phyloP scores from a whole-genome alignment of 2,113 vertebrate genomes.

The Forbesichthys agassizii region DNA sequence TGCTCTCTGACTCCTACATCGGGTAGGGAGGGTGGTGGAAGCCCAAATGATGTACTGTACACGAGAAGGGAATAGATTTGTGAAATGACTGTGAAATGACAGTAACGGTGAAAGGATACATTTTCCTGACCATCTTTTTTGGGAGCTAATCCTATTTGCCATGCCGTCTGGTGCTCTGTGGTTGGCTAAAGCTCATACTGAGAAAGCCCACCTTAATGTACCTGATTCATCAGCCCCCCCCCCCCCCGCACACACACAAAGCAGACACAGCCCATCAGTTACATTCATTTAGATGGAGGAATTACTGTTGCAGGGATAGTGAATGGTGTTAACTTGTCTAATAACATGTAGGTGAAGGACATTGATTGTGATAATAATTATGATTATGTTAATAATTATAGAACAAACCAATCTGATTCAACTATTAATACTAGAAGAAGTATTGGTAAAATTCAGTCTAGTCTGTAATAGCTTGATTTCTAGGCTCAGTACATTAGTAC shows the following conservation, averaged over 20 bases:
- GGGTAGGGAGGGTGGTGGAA: neutral
- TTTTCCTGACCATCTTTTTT: slow-evolving; percentile 21
- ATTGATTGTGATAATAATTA: too few relatives aligned
- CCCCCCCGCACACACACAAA: neutral
- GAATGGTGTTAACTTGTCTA: too few relatives aligned
- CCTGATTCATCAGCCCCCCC: slow-evolving; percentile 26
- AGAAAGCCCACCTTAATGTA: slow-evolving; percentile 31
- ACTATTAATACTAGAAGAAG: too few relatives aligned
- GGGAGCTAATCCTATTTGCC: slow-evolving; percentile 22
- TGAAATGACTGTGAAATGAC: neutral
- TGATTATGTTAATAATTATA: too few relatives aligned
- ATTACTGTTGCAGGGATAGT: too few relatives aligned
- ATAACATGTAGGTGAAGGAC: too few relatives aligned
- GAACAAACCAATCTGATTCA: too few relatives aligned
- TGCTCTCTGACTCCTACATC: slow-evolving; percentile 20
- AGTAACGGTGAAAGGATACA: neutral
- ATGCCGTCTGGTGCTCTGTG: slow-evolving; percentile 27
- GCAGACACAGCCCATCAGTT: too few relatives aligned
- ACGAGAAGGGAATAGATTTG: neutral
- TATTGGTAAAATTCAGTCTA: too few relatives aligned
- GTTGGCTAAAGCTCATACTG: slow-evolving; percentile 30
- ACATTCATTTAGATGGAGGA: too few relatives aligned
- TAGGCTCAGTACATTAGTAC: too few relatives aligned
- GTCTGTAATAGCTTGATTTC: too few relatives aligned
- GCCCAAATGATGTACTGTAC: neutral